Evolutionary conservation across 2,113 vertebrate species (phyloP).

Genomic region (Emydocephalus ijimae): DNA sequence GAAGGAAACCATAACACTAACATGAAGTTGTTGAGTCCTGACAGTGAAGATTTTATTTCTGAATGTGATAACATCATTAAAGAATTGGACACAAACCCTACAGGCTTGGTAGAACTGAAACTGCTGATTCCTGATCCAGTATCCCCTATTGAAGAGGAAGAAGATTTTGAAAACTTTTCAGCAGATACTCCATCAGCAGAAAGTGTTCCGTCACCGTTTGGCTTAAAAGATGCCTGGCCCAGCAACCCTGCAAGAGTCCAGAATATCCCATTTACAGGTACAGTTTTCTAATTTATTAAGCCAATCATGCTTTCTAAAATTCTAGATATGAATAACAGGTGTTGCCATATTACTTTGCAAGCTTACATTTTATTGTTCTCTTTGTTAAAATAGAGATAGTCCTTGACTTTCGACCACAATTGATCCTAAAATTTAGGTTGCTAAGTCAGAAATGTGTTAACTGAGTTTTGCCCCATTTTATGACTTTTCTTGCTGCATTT

Average conservation of each 20-base stretch:
- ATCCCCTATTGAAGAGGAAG: conserved; percentile 66
- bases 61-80: conserved; percentile 89
- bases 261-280: conserved; percentile 88
- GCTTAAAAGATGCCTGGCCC: conserved; percentile 54
- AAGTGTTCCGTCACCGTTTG: conserved; percentile 73
- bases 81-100: conserved; percentile 72
- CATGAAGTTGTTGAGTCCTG: conserved; percentile 37
- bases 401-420: background rate
- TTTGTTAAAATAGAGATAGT: background rate
- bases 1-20: conserved; percentile 58
- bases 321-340: background rate
- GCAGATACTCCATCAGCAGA: conserved; percentile 76
- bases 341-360: background rate
- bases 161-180: conserved; percentile 82
- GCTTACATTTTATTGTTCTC: background rate
- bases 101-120: conserved; percentile 56
- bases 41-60: conserved; percentile 79
- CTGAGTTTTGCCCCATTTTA: background rate
- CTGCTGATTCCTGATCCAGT: conserved; percentile 39
- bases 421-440: background rate
- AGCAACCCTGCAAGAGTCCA: conserved; percentile 61
- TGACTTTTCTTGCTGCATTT: background rate
- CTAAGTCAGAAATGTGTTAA: background rate
- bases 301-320: background rate
- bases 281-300: conserved; percentile 25